Percentiles rank a stretch among this genome's conserved stretches.
Evolutionary conservation across 2,797 vertebrate genomes (phyloP).

Genomic region (Momotus momota): DNA sequence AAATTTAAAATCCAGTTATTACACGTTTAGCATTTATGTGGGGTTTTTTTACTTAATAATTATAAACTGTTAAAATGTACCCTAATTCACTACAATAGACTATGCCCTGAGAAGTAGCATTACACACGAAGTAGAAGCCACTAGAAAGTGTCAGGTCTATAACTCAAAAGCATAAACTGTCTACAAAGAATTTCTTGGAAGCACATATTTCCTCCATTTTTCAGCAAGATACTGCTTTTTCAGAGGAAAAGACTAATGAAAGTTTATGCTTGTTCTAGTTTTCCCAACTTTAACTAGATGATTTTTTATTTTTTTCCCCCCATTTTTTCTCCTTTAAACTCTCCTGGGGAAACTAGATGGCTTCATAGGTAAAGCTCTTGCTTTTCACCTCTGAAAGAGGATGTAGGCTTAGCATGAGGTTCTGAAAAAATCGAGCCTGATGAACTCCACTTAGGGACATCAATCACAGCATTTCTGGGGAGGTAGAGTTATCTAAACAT

Average conservation of each 20-base stretch:
- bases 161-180: constrained; percentile 36
- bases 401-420: neutral
- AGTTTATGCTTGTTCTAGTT: neutral
- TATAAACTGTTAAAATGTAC: constrained; percentile 68
- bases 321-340: neutral
- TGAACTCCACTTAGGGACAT: neutral
- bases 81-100: constrained; percentile 66
- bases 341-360: neutral
- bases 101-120: constrained; percentile 79
- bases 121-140: constrained; percentile 49
- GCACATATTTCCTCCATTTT: constrained; percentile 44
- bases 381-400: constrained; percentile 6
- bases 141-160: constrained; percentile 44
- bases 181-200: constrained; percentile 39
- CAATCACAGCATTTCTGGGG: constrained; percentile 10
- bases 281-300: neutral
- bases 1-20: constrained; percentile 40
- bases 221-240: neutral
- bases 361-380: constrained; percentile 11
- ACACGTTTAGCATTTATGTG: neutral
- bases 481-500: constrained; percentile 6
- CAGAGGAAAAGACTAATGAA: constrained; percentile 4
- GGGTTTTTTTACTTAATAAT: constrained; percentile 18
- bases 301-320: neutral
- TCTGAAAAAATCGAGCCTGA: constrained; percentile 16